Evolutionary conservation across 1,140 invertebrate genomes (phyloP), one percentile per base, ranked within the genome.

Genomic region (Ctenoplectra terminalis): DNA sequence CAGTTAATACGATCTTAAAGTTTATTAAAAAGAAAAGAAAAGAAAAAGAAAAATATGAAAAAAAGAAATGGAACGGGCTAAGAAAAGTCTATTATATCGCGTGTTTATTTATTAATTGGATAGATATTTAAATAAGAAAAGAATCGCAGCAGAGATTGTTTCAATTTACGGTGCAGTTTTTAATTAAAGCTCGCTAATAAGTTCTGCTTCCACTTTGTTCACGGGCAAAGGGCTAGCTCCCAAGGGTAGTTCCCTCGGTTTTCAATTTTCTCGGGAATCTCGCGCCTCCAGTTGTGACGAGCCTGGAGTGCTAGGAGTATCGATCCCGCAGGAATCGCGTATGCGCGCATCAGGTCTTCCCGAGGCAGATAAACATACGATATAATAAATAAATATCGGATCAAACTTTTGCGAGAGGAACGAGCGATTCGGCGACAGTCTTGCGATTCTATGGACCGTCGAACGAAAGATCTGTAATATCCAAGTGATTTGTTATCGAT

Each of bases 311-410:
- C 67, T 78, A 66, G 61, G 50, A 80, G 82, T 87, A 87, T 87
- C 86, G 86, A 87, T 87, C 86, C 86, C 74, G 74, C 74, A 69
- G 74, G 85, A 84, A 87, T 87, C 82, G 86, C 86, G 86, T 87
- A 87, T 87, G 86, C 86, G 86, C 86, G 85, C 74, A 61, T 87
- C 86, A 84, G 74, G 63, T 87, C 78, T 81, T 74, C 72, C 60
- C 84, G 31, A 84, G 58, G 40, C 46, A 46, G 17, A 81, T 84
- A 87, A 84, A 87, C 78, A 87, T 84, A 82, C 56, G 56, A 77
- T 60, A 29, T 70, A 80, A 88, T 83, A 81, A 85, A 85, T 83
- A 85, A 88, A 85, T 72, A 76, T 80, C 48, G n/a, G 9, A 37
- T 31, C 13, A 20, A 15, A 26, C 7, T 46, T 50, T 73, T 37